A percentile compares a stretch with the other conserved stretches of the same genome.
Conservation (phyloP, 2,113 vertebrate species). For the Oxyura jamaicensis region DNA sequence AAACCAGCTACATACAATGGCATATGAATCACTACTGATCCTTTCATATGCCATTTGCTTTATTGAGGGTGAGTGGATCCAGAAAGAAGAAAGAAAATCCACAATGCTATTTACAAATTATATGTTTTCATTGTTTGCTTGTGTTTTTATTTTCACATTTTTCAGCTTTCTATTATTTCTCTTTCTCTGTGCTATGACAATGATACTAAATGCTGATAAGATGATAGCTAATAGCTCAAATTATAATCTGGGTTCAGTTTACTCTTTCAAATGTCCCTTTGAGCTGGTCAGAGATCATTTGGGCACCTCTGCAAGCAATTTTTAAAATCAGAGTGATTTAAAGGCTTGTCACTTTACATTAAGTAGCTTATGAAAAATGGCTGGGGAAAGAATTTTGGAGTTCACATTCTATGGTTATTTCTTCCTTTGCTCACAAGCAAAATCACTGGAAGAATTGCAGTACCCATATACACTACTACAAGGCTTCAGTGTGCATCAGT, state of each 20-base stretch:
- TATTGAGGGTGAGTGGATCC: not conserved
- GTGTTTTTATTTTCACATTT: not conserved
- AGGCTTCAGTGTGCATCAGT: not conserved
- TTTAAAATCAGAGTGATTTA: not conserved
- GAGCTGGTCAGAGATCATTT: not conserved
- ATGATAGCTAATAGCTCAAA: not conserved
- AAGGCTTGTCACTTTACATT: not conserved
- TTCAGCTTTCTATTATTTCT: not conserved
- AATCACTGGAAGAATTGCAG: not conserved
- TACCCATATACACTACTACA: not conserved
- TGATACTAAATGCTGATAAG: not conserved
- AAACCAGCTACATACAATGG: not conserved
- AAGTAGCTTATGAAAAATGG: not conserved
- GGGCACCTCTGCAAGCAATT: not conserved
- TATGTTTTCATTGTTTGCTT: not conserved
- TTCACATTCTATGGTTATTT: not conserved
- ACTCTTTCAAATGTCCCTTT: not conserved
- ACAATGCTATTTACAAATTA: not conserved
- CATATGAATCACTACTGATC: not conserved
- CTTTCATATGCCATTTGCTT: not conserved
- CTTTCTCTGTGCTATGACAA: not conserved
- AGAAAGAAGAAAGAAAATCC: conserved; percentile 6
- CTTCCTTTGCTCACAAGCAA: not conserved
- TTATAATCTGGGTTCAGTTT: not conserved
- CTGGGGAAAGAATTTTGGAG: not conserved